Evolutionary conservation across 2,888 invertebrate genomes (phyloP).

Genomic region (Tipula unca): DNA sequence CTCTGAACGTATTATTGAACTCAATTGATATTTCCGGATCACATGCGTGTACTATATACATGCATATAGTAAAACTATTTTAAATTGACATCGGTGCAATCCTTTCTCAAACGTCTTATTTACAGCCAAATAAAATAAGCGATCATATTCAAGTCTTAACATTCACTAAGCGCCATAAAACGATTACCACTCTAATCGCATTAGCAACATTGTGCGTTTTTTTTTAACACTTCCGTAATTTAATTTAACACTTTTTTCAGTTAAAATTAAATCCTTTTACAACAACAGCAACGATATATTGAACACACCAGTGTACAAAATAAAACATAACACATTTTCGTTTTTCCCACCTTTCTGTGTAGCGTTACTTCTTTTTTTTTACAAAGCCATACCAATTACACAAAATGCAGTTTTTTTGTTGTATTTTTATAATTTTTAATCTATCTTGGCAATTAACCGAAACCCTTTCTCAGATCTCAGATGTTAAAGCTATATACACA

Average conservation of each 20-base stretch:
- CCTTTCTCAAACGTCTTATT: too few relatives aligned
- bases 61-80: too few relatives aligned
- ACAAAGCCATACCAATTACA: neutral
- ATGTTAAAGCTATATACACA: neutral
- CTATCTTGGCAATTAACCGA: neutral
- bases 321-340: neutral
- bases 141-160: too few relatives aligned
- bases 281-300: neutral
- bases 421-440: neutral
- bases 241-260: neutral
- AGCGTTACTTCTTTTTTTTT: neutral
- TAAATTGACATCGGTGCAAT: too few relatives aligned
- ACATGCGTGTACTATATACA: too few relatives aligned
- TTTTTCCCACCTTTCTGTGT: neutral
- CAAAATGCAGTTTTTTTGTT: neutral
- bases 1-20: too few relatives aligned
- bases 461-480: neutral
- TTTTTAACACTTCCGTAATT: neutral
- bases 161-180: neutral
- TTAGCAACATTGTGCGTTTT: neutral
- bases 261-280: neutral
- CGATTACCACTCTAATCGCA: neutral
- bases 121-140: too few relatives aligned
- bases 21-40: too few relatives aligned
- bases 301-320: neutral